Conservation (phyloP, 1,140 invertebrate genomes). For the Caerostris extrusa region DNA sequence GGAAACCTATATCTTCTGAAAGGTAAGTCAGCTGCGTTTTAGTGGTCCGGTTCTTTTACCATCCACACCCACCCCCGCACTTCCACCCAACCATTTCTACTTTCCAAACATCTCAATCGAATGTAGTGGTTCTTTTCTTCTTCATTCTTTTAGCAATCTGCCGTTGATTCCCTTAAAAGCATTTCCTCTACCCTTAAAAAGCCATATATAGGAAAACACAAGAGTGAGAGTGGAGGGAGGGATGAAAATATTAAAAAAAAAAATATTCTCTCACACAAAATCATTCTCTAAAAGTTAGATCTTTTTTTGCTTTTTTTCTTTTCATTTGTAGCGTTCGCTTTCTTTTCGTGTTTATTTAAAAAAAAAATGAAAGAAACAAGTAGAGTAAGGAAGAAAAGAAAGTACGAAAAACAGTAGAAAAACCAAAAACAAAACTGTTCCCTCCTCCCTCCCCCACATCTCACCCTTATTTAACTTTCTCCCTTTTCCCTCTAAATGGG, state of each 20-base stretch:
- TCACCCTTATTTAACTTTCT: constrained; percentile 40
- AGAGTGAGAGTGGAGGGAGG: background rate
- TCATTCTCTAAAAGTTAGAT: constrained; percentile 62
- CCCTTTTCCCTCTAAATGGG: constrained; percentile 45
- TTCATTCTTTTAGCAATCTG: constrained; percentile 51
- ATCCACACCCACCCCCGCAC: background rate
- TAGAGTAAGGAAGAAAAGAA: background rate
- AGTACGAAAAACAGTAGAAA: background rate
- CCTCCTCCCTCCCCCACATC: background rate
- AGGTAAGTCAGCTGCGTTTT: constrained; percentile 53
- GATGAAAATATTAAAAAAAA: background rate
- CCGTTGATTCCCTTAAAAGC: constrained; percentile 68
- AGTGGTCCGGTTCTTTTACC: constrained; percentile 15
- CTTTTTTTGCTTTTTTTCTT: constrained; percentile 64
- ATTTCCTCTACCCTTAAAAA: constrained; percentile 55
- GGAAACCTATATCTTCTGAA: constrained; percentile 30
- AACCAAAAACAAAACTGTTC: constrained; percentile 56
- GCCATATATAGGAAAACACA: constrained; percentile 19
- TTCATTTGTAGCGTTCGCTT: constrained; percentile 57
- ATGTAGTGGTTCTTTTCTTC: background rate
- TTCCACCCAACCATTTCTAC: background rate
- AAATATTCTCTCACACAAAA: constrained; percentile 43
- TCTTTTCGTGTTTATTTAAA: constrained; percentile 64
- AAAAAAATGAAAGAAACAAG: constrained; percentile 57
- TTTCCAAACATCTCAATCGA: constrained; percentile 51